These are phyloP conservation scores for Eilema depressum DNA, from an alignment of 2,888 invertebrate species.

Conservation along the genomic window DNA sequence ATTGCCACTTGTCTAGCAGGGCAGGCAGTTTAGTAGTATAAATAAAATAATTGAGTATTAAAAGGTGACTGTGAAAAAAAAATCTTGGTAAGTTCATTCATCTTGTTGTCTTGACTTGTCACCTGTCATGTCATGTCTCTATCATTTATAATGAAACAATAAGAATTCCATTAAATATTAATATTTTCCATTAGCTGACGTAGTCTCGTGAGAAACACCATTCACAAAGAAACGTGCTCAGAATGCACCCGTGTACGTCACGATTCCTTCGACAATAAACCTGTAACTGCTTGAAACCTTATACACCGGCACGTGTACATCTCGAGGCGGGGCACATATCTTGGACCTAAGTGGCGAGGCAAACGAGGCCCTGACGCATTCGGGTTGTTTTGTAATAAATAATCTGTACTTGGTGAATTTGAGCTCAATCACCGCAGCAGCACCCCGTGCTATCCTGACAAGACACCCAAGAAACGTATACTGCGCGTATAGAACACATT, in stretches of 20 bases:
- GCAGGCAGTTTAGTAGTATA: too few species aligned
- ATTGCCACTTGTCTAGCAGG: too few species aligned
- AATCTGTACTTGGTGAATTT: too few species aligned
- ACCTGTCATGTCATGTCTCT: background rate
- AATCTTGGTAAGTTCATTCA: background rate
- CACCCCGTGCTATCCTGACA: too few species aligned
- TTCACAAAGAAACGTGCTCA: conserved; percentile 36
- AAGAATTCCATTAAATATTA: background rate
- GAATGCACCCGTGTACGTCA: conserved; percentile 41
- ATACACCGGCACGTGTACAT: background rate
- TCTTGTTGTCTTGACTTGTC: background rate
- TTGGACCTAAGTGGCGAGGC: too few species aligned
- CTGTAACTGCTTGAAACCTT: conserved; percentile 20
- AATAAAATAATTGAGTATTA: too few species aligned
- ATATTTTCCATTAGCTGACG: conserved; percentile 21
- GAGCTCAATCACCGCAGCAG: too few species aligned
- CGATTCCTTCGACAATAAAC: conserved; percentile 24
- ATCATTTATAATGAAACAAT: background rate
- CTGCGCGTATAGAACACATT: too few species aligned
- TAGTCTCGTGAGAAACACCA: conserved; percentile 10
- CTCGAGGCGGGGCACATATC: too few species aligned
- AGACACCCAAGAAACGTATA: too few species aligned
- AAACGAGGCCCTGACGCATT: too few species aligned
- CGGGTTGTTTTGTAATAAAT: too few species aligned
- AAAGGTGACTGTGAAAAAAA: background rate